Percentiles rank a stretch among this genome's conserved stretches.
Evolutionary conservation across 2,888 invertebrate genomes (phyloP).

Genomic region (Trichacis sp.): DNA sequence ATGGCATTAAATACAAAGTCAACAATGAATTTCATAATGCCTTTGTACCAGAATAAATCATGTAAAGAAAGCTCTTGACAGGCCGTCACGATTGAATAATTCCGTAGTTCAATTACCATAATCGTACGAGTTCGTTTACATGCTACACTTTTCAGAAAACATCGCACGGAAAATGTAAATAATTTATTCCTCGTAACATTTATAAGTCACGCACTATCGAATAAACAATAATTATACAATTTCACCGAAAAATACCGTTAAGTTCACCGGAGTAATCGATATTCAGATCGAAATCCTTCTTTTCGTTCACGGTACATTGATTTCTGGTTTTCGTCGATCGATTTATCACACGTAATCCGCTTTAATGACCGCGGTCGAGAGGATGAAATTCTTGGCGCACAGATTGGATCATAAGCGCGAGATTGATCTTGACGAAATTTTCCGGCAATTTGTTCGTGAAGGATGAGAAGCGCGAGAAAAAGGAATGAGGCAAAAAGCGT

Average conservation of each 20-base stretch:
- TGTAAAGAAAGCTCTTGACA: conserved; percentile 9
- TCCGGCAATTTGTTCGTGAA: not conserved
- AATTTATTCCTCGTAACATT: too few relatives aligned
- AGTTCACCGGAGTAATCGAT: too few relatives aligned
- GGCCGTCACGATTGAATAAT: conserved; percentile 12
- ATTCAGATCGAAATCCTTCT: too few relatives aligned
- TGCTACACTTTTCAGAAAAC: not conserved
- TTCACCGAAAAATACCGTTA: too few relatives aligned
- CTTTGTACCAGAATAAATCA: conserved; percentile 12
- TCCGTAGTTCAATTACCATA: conserved; percentile 9
- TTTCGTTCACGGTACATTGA: too few relatives aligned
- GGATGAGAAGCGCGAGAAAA: not conserved
- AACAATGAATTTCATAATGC: too few relatives aligned
- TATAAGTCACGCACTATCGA: not conserved
- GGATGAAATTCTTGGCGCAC: too few relatives aligned
- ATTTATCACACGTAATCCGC: too few relatives aligned
- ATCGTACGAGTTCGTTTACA: not conserved
- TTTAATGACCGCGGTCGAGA: too few relatives aligned
- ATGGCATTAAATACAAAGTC: not conserved
- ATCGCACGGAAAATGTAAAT: not conserved
- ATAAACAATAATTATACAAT: not conserved
- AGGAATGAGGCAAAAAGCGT: not conserved
- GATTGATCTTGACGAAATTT: not conserved
- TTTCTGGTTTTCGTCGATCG: too few relatives aligned
- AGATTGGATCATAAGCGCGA: not conserved